Conservation (phyloP, 1,140 invertebrate species). For the Conus ventricosus region DNA sequence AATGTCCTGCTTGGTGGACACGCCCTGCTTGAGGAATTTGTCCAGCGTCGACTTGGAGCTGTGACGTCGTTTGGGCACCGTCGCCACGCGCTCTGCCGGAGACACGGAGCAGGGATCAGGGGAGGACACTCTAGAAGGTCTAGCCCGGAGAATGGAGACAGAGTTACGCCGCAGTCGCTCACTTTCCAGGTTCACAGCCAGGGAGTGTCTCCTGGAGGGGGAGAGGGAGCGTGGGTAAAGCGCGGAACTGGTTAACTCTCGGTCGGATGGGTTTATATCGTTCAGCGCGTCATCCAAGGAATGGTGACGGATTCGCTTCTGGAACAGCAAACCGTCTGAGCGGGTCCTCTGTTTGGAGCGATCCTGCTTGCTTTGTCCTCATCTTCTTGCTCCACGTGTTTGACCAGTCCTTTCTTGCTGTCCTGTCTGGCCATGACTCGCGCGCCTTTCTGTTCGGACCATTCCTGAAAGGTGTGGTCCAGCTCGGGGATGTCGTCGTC, state of each 20-base stretch:
- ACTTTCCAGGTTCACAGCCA: background rate
- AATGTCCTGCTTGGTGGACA: background rate
- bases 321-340: background rate
- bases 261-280: background rate
- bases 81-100: background rate
- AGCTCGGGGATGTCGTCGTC: background rate
- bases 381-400: background rate
- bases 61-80: background rate
- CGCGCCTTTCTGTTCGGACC: background rate
- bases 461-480: background rate
- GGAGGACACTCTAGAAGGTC: background rate
- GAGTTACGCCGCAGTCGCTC: slow-evolving; percentile 28
- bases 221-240: background rate
- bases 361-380: background rate
- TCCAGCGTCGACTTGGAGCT: slow-evolving; percentile 22
- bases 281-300: background rate
- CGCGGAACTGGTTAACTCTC: background rate
- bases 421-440: background rate
- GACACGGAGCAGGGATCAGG: background rate
- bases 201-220: slow-evolving; percentile 8
- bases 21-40: background rate
- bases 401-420: background rate
- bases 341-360: background rate
- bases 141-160: slow-evolving; percentile 16
- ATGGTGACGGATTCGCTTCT: background rate